Base-by-base conservation (phyloP, 2,113 vertebrate species). In the Ageneiosus marmoratus region DNA sequence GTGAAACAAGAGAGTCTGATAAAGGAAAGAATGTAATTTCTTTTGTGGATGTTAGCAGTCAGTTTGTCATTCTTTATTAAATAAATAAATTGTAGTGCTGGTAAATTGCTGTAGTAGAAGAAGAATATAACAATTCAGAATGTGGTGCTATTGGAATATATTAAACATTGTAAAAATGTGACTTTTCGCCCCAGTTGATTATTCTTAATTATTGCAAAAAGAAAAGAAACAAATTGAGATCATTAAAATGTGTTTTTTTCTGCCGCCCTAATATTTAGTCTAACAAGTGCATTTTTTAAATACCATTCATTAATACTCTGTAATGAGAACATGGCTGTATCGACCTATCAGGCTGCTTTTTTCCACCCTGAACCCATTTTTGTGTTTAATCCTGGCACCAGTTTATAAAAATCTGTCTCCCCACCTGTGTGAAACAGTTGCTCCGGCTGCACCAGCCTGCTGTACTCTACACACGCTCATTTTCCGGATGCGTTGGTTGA, bases 371-470 rank as follows among this genome's bases (percentile, higher is more conserved):
- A 70, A 79, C 55, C 46, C 32, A 73, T 51, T 85, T 48, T 62
- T 16, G 27, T 74, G 55, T 20, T 41, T 56, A 56, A 73, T 73
- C 56, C 41, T 84, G 78, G 74, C 79, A 74, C 56, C 48, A 24
- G 46, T 82, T 74, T 80, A 46, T 48, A 58, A 34, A 74, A 83
- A 77, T 76, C 78, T 86, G 46, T 77, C 67, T 76, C 37, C 60
- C 75, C 79, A 75, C 83, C 80, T 87, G 79, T 82, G 80, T 84
- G 48, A 81, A 70, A 62, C 55, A 67, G 62, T 62, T 82, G 73
- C 60, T 51, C 32, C 24, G 51, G 34, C 56, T 75, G 51, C 51
- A 51, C 50, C 29, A 50, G 76, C 56, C 75, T 78, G 70, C 51
- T 15, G 12, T 80, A 83, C 79, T 37, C 18, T 55, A 55, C 63